Evolutionary conservation across 2,113 vertebrate species (phyloP).

Genomic region (Microcebus tavaratra): DNA sequence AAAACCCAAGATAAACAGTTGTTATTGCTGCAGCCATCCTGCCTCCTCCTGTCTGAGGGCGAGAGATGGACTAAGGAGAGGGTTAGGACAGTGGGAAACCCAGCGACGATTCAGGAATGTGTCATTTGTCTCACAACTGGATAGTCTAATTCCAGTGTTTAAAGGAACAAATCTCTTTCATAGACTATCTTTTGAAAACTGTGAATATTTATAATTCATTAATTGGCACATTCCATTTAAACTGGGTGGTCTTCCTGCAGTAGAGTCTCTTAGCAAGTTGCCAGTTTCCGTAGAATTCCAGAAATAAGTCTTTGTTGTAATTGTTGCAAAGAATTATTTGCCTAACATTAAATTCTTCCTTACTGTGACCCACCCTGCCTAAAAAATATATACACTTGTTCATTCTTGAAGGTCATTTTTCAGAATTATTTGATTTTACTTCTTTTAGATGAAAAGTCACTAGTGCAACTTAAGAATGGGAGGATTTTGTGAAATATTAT

Average conservation of each 20-base stretch:
- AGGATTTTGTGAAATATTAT: not conserved
- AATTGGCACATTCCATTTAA: slow-evolving; percentile 34
- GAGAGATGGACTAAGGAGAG: not conserved
- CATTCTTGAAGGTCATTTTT: slow-evolving; percentile 23
- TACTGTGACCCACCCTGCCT: not conserved
- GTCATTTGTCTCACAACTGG: not conserved
- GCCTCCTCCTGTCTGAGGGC: not conserved
- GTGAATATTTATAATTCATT: slow-evolving; percentile 16
- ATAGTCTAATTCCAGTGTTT: not conserved
- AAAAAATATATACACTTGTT: not conserved
- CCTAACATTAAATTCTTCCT: slow-evolving; percentile 54
- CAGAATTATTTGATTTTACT: not conserved
- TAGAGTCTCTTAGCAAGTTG: slow-evolving; percentile 21
- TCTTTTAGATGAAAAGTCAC: not conserved
- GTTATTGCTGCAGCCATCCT: not conserved
- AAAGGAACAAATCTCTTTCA: not conserved
- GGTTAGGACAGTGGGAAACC: not conserved
- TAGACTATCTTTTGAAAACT: slow-evolving; percentile 48
- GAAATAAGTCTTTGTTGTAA: slow-evolving; percentile 43
- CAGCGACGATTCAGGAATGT: not conserved
- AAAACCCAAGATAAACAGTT: not conserved
- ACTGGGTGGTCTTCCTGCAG: slow-evolving; percentile 55
- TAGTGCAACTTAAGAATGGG: not conserved
- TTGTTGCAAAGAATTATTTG: slow-evolving; percentile 57
- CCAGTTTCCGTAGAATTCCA: slow-evolving; percentile 29